phyloP scores from a whole-genome alignment of 2,888 invertebrate genomes.

The Embidobia sp. region DNA sequence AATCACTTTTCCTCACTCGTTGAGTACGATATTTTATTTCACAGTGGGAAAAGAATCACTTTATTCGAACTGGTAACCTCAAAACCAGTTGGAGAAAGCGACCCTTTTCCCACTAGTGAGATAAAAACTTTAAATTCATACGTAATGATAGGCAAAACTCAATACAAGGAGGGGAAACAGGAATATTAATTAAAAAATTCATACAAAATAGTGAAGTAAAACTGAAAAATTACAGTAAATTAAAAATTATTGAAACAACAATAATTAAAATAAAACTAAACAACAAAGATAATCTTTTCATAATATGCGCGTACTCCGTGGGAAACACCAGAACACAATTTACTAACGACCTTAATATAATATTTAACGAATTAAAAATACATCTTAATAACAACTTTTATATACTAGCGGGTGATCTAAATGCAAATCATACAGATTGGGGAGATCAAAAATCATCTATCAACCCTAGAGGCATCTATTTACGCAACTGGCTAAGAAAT shows the following conservation, averaged over 20 bases:
- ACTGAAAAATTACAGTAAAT: not conserved
- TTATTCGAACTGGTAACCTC: no score
- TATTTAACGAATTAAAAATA: slow-evolving; percentile 19
- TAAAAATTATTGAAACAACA: slow-evolving; percentile 16
- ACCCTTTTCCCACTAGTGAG: no score
- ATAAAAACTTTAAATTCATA: not conserved
- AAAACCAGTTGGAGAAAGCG: no score
- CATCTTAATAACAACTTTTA: slow-evolving; percentile 8
- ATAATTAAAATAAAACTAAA: slow-evolving; percentile 10
- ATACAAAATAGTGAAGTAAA: slow-evolving; percentile 7
- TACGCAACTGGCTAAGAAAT: slow-evolving; percentile 14
- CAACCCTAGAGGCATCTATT: slow-evolving; percentile 12
- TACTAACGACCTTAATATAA: slow-evolving; percentile 1
- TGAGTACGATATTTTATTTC: no score
- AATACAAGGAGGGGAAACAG: slow-evolving; percentile 58
- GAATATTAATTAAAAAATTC: slow-evolving; percentile 48
- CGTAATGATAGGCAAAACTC: not conserved
- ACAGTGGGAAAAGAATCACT: no score
- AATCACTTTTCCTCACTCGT: no score
- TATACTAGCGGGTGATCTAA: slow-evolving; percentile 25
- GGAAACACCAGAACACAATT: slow-evolving; percentile 16
- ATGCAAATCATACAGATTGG: slow-evolving; percentile 25
- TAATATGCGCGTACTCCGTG: slow-evolving; percentile 17
- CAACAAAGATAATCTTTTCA: not conserved
- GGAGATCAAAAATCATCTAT: not conserved